Percentiles rank a stretch among this genome's conserved stretches.
These are phyloP conservation scores for Poecilia picta DNA, from an alignment of 2,797 vertebrate species.

Conservation along the genomic window DNA sequence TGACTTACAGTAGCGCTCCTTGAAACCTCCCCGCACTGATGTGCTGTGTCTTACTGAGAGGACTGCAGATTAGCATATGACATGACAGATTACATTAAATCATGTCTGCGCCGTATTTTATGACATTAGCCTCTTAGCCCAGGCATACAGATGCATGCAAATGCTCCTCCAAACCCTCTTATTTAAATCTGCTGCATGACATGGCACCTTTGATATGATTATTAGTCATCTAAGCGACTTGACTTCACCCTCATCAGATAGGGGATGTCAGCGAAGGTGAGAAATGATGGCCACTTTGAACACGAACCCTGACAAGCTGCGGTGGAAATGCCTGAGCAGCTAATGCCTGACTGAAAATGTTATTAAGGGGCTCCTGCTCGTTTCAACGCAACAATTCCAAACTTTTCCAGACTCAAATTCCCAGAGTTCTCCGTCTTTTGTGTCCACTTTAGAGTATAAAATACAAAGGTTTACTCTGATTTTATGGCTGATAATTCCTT, in stretches of 20 bases:
- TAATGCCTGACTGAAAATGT: conserved; percentile 35
- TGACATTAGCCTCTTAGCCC: conserved; percentile 99
- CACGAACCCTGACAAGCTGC: conserved; percentile 74
- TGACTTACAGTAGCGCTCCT: conserved; percentile 46
- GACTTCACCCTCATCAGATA: conserved; percentile 94
- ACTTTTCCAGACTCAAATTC: not conserved
- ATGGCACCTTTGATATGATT: conserved; percentile 99
- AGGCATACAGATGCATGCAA: conserved; percentile 94
- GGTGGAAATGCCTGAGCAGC: conserved; percentile 41
- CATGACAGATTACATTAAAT: conserved; percentile 99
- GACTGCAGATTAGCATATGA: conserved; percentile 99
- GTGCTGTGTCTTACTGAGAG: conserved; percentile 90
- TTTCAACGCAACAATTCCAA: not conserved
- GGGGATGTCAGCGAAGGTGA: conserved; percentile 90
- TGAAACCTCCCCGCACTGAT: conserved; percentile 75
- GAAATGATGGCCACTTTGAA: conserved; percentile 91
- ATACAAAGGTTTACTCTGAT: not conserved
- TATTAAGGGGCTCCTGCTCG: conserved; percentile 21
- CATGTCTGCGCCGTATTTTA: conserved; percentile 93
- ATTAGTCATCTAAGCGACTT: conserved; percentile 97
- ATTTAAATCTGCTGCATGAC: conserved; percentile 99
- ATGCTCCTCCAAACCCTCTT: conserved; percentile 95
- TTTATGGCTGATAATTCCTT: not conserved
- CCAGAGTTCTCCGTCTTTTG: not conserved
- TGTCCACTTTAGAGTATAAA: not conserved